These are phyloP conservation scores for Epistrophella euchroma DNA, from an alignment of 2,888 invertebrate genomes.

Conservation along the genomic window DNA sequence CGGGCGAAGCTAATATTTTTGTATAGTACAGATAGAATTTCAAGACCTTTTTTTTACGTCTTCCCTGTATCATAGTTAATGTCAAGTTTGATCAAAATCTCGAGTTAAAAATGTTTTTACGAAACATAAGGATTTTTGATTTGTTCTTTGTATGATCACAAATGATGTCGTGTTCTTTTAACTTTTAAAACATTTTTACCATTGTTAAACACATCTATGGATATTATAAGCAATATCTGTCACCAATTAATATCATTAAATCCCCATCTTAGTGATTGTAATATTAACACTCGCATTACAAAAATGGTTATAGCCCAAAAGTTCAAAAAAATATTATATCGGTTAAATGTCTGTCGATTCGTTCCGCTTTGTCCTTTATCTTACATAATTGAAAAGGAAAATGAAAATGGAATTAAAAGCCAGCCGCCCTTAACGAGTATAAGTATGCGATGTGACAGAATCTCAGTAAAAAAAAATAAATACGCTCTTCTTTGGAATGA, in stretches of 20 bases:
- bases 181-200: background rate
- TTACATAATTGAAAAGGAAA: slow-evolving; percentile 57
- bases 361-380: slow-evolving; percentile 18
- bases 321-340: background rate
- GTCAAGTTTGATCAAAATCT: no score
- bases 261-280: slow-evolving; percentile 3
- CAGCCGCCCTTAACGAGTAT: background rate
- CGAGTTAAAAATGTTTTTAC: no score
- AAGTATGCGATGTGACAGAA: background rate
- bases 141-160: no score
- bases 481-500: background rate
- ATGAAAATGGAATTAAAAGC: slow-evolving; percentile 36
- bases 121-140: no score
- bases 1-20: no score
- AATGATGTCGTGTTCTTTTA: no score
- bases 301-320: background rate
- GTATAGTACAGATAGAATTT: no score
- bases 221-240: background rate
- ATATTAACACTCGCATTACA: slow-evolving; percentile 10
- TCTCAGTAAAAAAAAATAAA: background rate
- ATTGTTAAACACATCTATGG: background rate
- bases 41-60: no score
- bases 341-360: background rate
- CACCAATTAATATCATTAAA: background rate
- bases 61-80: no score